Percentiles rank a stretch among this genome's conserved stretches.
Conservation (phyloP, 2,113 vertebrate species). For the Cololabis saira region DNA sequence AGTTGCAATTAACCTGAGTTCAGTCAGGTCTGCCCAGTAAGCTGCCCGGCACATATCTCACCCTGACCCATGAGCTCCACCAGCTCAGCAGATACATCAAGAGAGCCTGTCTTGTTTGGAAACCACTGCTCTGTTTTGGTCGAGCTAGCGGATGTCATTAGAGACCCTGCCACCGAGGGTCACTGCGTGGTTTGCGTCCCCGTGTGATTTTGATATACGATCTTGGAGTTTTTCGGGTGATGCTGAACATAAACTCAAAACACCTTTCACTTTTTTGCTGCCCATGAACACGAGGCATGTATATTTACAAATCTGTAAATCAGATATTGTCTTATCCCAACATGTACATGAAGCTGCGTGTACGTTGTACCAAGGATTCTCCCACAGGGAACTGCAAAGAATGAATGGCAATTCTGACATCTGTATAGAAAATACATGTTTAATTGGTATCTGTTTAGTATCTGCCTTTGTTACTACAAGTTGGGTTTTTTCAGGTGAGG, state of each 20-base stretch:
- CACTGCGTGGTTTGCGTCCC: conserved; percentile 52
- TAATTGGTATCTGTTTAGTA: too few relatives aligned
- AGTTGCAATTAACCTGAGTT: conserved; percentile 66
- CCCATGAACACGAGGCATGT: not conserved
- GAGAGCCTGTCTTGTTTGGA: conserved; percentile 71
- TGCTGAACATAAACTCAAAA: conserved; percentile 38
- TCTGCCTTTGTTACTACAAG: too few relatives aligned
- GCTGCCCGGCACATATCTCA: conserved; percentile 70
- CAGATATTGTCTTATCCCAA: not conserved
- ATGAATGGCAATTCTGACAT: too few relatives aligned
- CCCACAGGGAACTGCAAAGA: too few relatives aligned
- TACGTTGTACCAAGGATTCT: too few relatives aligned
- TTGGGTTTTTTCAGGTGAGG: too few relatives aligned
- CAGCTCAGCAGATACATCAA: conserved; percentile 80
- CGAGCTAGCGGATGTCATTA: conserved; percentile 73
- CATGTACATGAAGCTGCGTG: too few relatives aligned
- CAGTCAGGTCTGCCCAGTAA: conserved; percentile 55
- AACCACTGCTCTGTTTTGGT: conserved; percentile 50
- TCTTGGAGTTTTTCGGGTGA: conserved; percentile 41
- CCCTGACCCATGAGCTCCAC: conserved; percentile 78
- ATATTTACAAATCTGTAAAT: not conserved
- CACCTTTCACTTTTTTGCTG: not conserved
- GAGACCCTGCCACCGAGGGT: conserved; percentile 67
- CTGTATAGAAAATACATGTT: too few relatives aligned
- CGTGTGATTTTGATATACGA: conserved; percentile 71